Evolutionary conservation across 2,797 vertebrate species (phyloP), one percentile per base, ranked within the genome.

Genomic region (Amazonetta brasiliensis): DNA sequence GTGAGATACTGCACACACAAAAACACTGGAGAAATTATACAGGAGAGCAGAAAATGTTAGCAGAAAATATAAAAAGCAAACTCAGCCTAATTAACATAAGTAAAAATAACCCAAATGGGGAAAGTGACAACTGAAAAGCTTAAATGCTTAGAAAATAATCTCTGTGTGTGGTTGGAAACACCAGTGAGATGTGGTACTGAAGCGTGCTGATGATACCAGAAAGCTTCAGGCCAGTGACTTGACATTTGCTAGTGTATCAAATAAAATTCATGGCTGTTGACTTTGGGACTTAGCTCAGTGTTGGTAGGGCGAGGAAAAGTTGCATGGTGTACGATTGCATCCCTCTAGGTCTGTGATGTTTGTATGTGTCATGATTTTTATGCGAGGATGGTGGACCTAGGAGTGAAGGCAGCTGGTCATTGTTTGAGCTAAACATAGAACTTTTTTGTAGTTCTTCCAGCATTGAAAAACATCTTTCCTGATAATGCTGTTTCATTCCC

Each of bases 261-360:
- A 74, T 55, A 35, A 37, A 60, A 19, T 26, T 26, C 5, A 1
- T 4, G 4, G 11, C 0, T 82, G 74, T 84, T 90, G 84, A 30
- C 43, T 77, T 7, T 54, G 72, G 52, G 74, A 80, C 81, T 90
- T 55, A 91, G 44, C 72, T 79, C 17, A 28, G 63, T n/a, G 21
- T 35, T 30, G 48, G 74, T 74, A 67, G 22, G 41, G 62, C 4
- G 74, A 59, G 50, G 64, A 84, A 71, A 60, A 90, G 67, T 71
- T 48, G 37, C 33, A 33, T 3, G 0, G 21, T 28, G 0, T 37
- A 30, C 37, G 50, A 1, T 14, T 10, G 1, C 39, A 33, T 54
- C 56, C 3, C 0, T n/a, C 50, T 30, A 9, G 11, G n/a, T 44
- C 63, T 44, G 48, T 48, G 37, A 6, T 56, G 35, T 39, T 71